Evolutionary conservation across 2,888 invertebrate genomes (phyloP), one percentile per base, ranked within the genome.

Genomic region (Ochropleura leucogaster): DNA sequence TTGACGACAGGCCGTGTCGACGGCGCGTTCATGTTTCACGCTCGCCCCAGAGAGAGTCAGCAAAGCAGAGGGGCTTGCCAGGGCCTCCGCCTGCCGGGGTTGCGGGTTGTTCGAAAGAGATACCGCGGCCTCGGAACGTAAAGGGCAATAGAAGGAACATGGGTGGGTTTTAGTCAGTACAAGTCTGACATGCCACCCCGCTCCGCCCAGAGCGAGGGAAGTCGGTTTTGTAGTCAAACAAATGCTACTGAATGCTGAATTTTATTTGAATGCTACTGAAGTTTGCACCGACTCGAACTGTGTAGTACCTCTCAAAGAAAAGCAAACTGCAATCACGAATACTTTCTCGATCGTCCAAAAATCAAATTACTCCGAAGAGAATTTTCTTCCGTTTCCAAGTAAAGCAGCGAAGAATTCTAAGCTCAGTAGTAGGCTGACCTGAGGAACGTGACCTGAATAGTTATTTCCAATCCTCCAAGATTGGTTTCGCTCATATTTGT

Each of bases 401-500:
- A 55, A 46, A 79, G 51, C n/a, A 44, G 49, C 44, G 16, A 46
- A 30, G 44, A 8, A 20, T 60, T 30, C 55, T 59, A 10, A 47
- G 40, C 18, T 49, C 18, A 12, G 55, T 20, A 57, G n/a, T n/a
- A 62, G 57, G 46, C 51, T 53, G 80, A 67, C 62, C 62, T 20
- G 12, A 12, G 74, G 46, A 18, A 63, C 62, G 46, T 80, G 77
- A 57, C 51, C 51, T 53, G 80, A 80, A 80, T 78, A 67, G 9
- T 51, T 53, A 67, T 63, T 40, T 67, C 65, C 62, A 80, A 74
- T 67, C 62, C 7, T 40, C 57, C 30, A 51, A 63, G 66, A 80
- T 80, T 78, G 74, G 49, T 80, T 79, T 53, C 55, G 10, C 4
- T 53, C 20, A 73, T 80, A 73, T 77, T 80, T 72, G 73, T 44